phyloP scores from a whole-genome alignment of 2,888 invertebrate genomes.

The Drosophila mulleri region DNA sequence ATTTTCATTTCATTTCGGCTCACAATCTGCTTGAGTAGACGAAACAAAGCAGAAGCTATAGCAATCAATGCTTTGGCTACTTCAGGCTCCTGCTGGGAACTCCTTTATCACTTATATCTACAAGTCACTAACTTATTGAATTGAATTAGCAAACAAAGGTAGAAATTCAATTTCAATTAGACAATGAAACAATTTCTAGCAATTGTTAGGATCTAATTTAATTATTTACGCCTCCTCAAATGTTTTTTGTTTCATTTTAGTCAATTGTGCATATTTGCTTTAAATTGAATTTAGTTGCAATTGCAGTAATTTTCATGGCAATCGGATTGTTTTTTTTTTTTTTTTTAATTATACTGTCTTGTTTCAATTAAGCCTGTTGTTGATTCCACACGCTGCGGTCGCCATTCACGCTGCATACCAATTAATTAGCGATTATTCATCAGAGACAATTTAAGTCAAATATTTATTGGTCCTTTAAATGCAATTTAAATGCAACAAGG shows the following conservation, averaged over 20 bases:
- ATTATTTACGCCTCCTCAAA: neutral
- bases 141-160: neutral
- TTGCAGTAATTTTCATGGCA: neutral
- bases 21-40: constrained; percentile 14
- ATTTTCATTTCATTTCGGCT: constrained; percentile 67
- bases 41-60: neutral
- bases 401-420: constrained; percentile 15
- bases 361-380: constrained; percentile 1
- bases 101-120: neutral
- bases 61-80: neutral
- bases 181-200: neutral
- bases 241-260: neutral
- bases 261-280: neutral
- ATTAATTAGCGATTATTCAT: constrained; percentile 40
- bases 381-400: neutral
- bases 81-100: neutral
- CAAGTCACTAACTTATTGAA: neutral
- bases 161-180: constrained; percentile 5
- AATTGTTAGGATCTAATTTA: neutral
- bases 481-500: constrained; percentile 36
- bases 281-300: neutral
- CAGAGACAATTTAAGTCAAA: constrained; percentile 16
- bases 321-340: neutral
- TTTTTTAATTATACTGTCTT: neutral
- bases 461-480: constrained; percentile 35